Evolutionary conservation across 2,888 invertebrate species (phyloP), one percentile per base, ranked within the genome.

Genomic region (Sthenelais limicola): DNA sequence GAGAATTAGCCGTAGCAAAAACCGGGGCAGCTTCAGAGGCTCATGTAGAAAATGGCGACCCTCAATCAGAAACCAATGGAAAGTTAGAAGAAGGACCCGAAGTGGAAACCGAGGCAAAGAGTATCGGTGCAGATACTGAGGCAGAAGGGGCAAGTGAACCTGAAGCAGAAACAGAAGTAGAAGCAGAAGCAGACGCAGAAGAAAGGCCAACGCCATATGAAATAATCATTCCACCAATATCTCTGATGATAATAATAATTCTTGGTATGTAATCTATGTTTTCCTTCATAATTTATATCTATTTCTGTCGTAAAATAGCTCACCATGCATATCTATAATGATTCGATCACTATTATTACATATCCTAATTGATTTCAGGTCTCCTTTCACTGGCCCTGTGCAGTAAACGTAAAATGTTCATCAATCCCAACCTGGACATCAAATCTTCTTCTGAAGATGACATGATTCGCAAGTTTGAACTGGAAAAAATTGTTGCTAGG

Each of bases 211-310:
- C 56, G 49, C 71, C 71, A 5, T 52, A 33, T 24, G 74, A 74
- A 68, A 74, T 74, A 1, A 26, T 74, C 18, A 7, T 78, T 9
- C 81, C 81, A 21, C 80, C 81, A 12, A 75, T 80, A 62, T 38
- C 74, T 0, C 72, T 82, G 26, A 77, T 81, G 52, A 12, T 75
- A 3, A 28, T 78, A 3, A 77, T 80, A 3, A 33, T 77, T 9
- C 30, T 76, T 15, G 79, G 81, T 81, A 71, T 72, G 72, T 68
- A 7, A 7, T 21, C 15, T 30, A 38, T 72, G 24, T 24, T 47
- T 21, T 51, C 18, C 12, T 24, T 18, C n/a, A 30, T 43, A 21
- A 15, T 18, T 43, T 32, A 69, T 28, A 12, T 28, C n/a, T 24
- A 38, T n/a, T n/a, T n/a, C n/a, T n/a, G n/a, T n/a, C n/a, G n/a